Base-by-base conservation (phyloP, 1,140 invertebrate species). In the Conus ventricosus region DNA sequence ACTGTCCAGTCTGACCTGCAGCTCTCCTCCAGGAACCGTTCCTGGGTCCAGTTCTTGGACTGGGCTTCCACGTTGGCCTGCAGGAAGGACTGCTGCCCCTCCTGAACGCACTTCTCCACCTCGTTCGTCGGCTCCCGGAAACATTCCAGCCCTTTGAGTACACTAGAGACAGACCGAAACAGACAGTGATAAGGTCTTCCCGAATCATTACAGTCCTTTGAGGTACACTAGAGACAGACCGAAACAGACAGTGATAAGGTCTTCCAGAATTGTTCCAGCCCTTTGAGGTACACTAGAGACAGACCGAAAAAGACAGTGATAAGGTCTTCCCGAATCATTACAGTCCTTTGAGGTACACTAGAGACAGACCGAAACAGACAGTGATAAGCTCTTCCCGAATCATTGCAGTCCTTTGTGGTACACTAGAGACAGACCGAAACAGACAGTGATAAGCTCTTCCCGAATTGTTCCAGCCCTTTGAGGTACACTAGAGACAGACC, bases 41-140 rank as follows among this genome's bases (percentile, higher is more conserved):
- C 83, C 57, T 89, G 86, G 7, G 88, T 83, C 86, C 87, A 87
- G 55, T 88, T 86, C n/a, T 88, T 53, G 11, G 85, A 25, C 23
- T 51, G 27, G 1, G 90, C 90, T 17, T 87, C 78, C 5, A 86
- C 55, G 55, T 81, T 76, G 5, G 90, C 27, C 80, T 91, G 86
- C n/a, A 90, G 82, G 54, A 89, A 84, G 10, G 82, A 25, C 75
- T 90, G 88, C 10, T 76, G 55, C 15, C 88, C 27, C 39, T 87
- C 82, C 75, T 91, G 88, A n/a, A 86, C 60, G 55, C 90, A 91
- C 6, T 17, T 39, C 20, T 90, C 87, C 39, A 91, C 89, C 4
- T 67, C 86, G 15, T 63, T 23, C 7, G 90, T 91, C 4, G 90
- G 84, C 27, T 89, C 87, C 3, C 20, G 86, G 60, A 88, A 90